Conservation (phyloP, 2,797 vertebrate species). For the Lepilemur septentrionalis region DNA sequence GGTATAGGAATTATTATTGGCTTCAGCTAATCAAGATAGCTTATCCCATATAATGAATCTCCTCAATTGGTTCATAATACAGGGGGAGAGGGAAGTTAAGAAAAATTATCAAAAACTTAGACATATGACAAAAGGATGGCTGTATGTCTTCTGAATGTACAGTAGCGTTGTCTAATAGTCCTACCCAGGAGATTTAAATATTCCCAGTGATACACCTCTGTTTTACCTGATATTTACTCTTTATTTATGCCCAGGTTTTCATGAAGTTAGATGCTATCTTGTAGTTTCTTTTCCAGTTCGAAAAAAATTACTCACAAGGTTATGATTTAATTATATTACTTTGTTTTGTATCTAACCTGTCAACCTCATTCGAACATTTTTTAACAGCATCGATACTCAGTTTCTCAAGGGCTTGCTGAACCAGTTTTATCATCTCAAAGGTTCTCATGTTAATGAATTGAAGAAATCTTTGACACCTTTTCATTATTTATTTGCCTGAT, state of each 20-base stretch:
- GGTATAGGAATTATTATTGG: not conserved
- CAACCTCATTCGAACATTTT: not conserved
- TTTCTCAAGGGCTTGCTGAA: not conserved
- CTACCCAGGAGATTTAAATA: not conserved
- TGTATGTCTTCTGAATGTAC: not conserved
- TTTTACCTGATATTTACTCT: not conserved
- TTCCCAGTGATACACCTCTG: not conserved
- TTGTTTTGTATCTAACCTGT: not conserved
- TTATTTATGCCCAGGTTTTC: not conserved
- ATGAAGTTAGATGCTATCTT: not conserved
- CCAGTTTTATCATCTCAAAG: not conserved
- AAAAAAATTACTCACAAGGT: not conserved
- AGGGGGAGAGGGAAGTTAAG: not conserved
- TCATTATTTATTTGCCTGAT: not conserved
- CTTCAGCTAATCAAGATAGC: not conserved
- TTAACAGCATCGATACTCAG: not conserved
- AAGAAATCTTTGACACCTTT: not conserved
- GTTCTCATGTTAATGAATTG: not conserved
- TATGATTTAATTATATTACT: not conserved
- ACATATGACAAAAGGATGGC: not conserved
- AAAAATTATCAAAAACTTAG: not conserved
- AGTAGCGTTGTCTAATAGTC: not conserved
- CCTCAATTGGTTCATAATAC: not conserved
- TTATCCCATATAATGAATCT: not conserved
- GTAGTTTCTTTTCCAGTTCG: not conserved